Evolutionary conservation across 1,140 invertebrate genomes (phyloP).

Genomic region (Spodoptera litura): DNA sequence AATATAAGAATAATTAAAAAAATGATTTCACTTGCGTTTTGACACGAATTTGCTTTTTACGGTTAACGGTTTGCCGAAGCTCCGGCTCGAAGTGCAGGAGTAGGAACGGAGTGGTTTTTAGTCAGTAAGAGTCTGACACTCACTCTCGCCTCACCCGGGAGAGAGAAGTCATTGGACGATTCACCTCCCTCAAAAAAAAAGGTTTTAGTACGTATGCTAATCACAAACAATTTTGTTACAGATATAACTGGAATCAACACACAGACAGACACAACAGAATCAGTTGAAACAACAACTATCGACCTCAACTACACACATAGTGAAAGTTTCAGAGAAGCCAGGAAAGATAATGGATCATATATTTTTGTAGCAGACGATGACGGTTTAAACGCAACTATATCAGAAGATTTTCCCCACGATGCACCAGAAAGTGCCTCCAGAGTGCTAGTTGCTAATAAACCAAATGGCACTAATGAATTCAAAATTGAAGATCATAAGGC

Average conservation of each 20-base stretch:
- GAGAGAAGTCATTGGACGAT: too few relatives aligned
- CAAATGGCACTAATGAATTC: slow-evolving; percentile 55
- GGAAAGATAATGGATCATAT: slow-evolving; percentile 48
- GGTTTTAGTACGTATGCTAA: not conserved
- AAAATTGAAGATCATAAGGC: slow-evolving; percentile 57
- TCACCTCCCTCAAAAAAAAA: too few relatives aligned
- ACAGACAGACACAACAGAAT: slow-evolving; percentile 60
- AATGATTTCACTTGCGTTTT: too few relatives aligned
- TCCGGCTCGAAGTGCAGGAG: too few relatives aligned
- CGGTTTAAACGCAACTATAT: slow-evolving; percentile 58
- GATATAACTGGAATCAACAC: slow-evolving; percentile 66
- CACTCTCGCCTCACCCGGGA: too few relatives aligned
- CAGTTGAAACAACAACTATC: slow-evolving; percentile 47
- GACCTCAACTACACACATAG: slow-evolving; percentile 32
- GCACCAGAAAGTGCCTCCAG: slow-evolving; percentile 72
- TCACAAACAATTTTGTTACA: slow-evolving; percentile 63
- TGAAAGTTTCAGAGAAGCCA: slow-evolving; percentile 42
- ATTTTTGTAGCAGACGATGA: slow-evolving; percentile 49
- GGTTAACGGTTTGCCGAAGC: too few relatives aligned
- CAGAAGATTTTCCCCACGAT: slow-evolving; percentile 53
- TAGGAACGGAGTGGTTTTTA: too few relatives aligned
- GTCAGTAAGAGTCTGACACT: too few relatives aligned
- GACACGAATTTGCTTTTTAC: too few relatives aligned
- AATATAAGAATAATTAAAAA: too few relatives aligned
- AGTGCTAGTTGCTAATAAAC: slow-evolving; percentile 63